Evolutionary conservation across 2,113 vertebrate genomes (phyloP).

Genomic region (Glaucomys volans): DNA sequence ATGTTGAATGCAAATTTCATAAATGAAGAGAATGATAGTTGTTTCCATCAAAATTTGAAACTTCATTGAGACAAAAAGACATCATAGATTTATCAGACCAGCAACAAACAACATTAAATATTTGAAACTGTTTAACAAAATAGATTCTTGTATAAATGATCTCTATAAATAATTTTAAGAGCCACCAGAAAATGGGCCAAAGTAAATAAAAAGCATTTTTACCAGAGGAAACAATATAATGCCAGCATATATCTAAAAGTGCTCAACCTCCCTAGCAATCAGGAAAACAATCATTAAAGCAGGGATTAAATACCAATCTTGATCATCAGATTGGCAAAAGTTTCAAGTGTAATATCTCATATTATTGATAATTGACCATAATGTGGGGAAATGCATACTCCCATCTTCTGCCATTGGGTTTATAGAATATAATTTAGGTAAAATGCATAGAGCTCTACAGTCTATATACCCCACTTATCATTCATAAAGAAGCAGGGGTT

Average conservation of each 20-base stretch:
- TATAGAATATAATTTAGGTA: background rate
- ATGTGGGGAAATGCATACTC: background rate
- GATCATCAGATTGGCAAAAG: background rate
- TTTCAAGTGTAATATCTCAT: background rate
- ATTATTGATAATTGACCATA: background rate
- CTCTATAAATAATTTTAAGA: background rate
- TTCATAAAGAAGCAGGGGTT: background rate
- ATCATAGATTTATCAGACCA: background rate
- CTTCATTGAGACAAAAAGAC: background rate
- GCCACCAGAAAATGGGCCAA: background rate
- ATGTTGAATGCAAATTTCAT: background rate
- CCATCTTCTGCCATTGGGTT: background rate
- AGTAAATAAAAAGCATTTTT: background rate
- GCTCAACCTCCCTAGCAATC: background rate
- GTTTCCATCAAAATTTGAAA: constrained; percentile 33
- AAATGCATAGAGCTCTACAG: background rate
- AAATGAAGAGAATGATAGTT: background rate
- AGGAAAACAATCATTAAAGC: background rate
- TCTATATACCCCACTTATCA: background rate
- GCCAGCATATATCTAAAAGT: background rate
- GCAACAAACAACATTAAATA: background rate
- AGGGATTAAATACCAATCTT: background rate
- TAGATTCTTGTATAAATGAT: background rate
- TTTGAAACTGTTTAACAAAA: constrained; percentile 7
- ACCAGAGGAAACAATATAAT: background rate